Evolutionary conservation across 2,113 vertebrate genomes (phyloP).

Genomic region (Carassius carassius): DNA sequence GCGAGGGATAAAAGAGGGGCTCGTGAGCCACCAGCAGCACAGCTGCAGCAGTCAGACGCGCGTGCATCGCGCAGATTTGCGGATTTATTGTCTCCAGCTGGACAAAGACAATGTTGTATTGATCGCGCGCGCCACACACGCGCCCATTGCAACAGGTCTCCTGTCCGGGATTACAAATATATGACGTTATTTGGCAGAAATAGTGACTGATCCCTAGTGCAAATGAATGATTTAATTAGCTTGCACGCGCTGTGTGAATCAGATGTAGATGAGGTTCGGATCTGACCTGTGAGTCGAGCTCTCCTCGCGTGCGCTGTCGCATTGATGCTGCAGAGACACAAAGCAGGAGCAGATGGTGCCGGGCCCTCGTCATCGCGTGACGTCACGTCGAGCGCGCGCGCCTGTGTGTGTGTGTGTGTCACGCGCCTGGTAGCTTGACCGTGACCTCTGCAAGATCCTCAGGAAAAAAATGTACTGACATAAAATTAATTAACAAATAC

Average conservation of each 20-base stretch:
- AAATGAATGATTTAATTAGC: neutral
- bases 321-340: neutral
- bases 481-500: no score
- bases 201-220: neutral
- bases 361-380: conserved; percentile 54
- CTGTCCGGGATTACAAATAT: conserved; percentile 34
- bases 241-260: neutral
- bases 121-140: neutral
- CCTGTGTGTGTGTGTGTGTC: neutral
- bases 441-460: conserved; percentile 6
- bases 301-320: neutral
- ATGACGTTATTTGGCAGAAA: neutral
- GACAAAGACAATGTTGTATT: conserved; percentile 25
- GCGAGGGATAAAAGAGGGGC: no score
- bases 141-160: conserved; percentile 61
- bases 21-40: no score
- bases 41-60: no score
- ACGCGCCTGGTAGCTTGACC: neutral
- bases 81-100: neutral
- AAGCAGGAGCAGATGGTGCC: conserved; percentile 52
- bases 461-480: neutral
- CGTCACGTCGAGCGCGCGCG: conserved; percentile 62
- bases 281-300: neutral
- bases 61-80: neutral
- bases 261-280: neutral